phyloP scores from a whole-genome alignment of 2,888 invertebrate species.

The Cerceris ruficornis region DNA sequence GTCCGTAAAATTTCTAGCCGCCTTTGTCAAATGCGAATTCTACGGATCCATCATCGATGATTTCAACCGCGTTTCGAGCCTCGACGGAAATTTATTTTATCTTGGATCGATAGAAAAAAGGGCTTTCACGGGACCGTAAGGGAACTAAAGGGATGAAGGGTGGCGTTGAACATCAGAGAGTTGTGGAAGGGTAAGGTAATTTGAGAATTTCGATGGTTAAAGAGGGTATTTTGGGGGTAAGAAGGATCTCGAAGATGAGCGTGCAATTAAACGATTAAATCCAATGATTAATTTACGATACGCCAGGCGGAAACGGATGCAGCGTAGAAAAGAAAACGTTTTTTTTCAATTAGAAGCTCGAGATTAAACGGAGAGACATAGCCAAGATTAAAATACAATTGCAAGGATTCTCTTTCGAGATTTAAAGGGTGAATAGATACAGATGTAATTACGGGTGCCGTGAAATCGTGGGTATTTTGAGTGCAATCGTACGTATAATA shows the following conservation, averaged over 20 bases:
- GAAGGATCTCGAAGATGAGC: not conserved
- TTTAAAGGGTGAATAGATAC: conserved; percentile 9
- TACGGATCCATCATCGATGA: no score
- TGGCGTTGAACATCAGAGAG: no score
- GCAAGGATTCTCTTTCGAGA: conserved; percentile 19
- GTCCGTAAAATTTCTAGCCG: conserved; percentile 8
- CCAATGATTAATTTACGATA: conserved; percentile 1
- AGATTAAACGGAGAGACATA: conserved; percentile 7
- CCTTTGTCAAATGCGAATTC: no score
- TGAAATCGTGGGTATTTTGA: conserved; percentile 14
- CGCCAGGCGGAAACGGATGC: not conserved
- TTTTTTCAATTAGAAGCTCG: conserved; percentile 13
- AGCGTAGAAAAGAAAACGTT: not conserved
- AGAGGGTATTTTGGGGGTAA: not conserved
- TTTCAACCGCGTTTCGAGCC: no score
- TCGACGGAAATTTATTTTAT: no score
- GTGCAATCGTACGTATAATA: not conserved
- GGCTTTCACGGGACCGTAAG: no score
- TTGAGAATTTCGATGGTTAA: not conserved
- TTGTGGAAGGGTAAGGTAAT: not conserved
- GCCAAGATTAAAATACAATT: conserved; percentile 27
- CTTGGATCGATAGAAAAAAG: no score
- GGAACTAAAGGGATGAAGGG: no score
- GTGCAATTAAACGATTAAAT: conserved; percentile 4
- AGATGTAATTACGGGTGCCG: conserved; percentile 1